Conservation (phyloP, 2,113 vertebrate species). For the Indri indri region DNA sequence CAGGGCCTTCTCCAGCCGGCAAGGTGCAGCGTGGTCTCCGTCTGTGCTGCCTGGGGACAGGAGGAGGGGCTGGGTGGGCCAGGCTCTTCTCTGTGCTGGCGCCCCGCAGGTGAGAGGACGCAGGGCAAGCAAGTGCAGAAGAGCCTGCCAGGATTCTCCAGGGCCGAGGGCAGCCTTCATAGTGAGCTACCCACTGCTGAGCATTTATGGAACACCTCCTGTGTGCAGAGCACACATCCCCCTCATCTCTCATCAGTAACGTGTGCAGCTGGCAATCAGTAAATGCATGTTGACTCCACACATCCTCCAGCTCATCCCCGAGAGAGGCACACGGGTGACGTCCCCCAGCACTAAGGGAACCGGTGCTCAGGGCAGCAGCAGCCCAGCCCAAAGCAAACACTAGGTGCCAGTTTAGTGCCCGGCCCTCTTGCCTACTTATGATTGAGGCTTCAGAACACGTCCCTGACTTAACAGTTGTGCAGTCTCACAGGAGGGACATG, state of each 20-base stretch:
- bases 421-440: neutral
- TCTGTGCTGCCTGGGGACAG: neutral
- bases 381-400: neutral
- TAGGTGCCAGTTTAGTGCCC: too few relatives aligned
- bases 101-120: neutral
- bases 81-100: neutral
- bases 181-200: too few relatives aligned
- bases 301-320: neutral
- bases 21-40: too few relatives aligned
- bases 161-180: too few relatives aligned
- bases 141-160: neutral
- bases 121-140: neutral
- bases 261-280: neutral
- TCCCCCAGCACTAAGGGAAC: too few relatives aligned
- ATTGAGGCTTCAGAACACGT: neutral
- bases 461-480: neutral
- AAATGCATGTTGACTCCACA: fast-evolving
- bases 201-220: neutral
- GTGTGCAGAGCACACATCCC: neutral
- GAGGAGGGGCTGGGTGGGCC: neutral
- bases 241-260: too few relatives aligned
- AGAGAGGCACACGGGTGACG: neutral
- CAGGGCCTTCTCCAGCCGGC: too few relatives aligned
- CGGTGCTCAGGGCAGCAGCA: neutral
- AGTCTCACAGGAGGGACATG: neutral